Evolutionary conservation across 2,113 vertebrate species (phyloP).

Genomic region (Otus sunia): DNA sequence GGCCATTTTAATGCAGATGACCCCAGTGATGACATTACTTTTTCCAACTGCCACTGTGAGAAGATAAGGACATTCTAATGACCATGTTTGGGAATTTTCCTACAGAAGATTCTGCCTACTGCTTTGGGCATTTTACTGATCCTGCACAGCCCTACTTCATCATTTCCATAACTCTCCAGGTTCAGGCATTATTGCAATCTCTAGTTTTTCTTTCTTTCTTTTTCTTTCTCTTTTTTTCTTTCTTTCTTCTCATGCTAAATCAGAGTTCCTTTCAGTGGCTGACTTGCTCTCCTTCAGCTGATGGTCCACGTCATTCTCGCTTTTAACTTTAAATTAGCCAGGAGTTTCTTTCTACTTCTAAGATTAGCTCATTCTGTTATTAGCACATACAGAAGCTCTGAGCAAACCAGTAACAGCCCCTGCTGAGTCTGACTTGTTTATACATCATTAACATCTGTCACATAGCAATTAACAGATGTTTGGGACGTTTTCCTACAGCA

Average conservation of each 20-base stretch:
- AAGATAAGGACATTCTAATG: neutral
- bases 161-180: neutral
- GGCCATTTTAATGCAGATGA: neutral
- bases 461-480: slow-evolving; percentile 59
- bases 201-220: neutral
- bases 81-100: neutral
- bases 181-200: neutral
- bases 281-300: neutral
- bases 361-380: slow-evolving; percentile 25
- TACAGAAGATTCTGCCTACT: neutral
- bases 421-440: slow-evolving; percentile 38
- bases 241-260: neutral
- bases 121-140: neutral
- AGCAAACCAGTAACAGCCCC: slow-evolving; percentile 17
- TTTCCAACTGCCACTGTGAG: neutral
- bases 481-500: slow-evolving; percentile 22
- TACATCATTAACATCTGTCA: slow-evolving; percentile 56
- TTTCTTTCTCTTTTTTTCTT: neutral
- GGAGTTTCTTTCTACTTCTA: slow-evolving; percentile 18
- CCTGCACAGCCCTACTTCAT: neutral
- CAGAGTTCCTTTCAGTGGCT: neutral
- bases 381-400: slow-evolving; percentile 14
- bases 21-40: neutral
- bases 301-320: neutral
- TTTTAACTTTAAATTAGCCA: slow-evolving; percentile 17